Evolutionary conservation across 2,888 invertebrate species (phyloP).

Genomic region (Cheilosia impressa): DNA sequence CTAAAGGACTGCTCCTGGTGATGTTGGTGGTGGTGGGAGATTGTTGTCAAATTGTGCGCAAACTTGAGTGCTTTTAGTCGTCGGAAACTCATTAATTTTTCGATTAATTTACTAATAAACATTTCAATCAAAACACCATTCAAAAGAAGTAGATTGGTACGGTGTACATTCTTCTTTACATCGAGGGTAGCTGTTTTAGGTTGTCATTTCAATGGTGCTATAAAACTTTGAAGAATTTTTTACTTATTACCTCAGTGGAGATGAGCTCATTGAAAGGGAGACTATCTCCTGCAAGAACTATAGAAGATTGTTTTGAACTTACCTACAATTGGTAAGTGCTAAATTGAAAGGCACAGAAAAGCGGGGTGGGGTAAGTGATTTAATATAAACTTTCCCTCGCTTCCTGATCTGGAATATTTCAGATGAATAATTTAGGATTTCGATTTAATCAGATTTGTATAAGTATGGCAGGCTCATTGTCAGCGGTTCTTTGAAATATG

Average conservation of each 20-base stretch:
- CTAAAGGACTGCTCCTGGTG: neutral
- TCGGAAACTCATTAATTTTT: conserved; percentile 45
- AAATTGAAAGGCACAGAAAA: no score
- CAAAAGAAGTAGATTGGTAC: conserved; percentile 1
- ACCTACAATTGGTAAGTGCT: no score
- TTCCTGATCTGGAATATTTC: no score
- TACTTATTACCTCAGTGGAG: neutral
- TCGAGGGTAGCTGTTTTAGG: neutral
- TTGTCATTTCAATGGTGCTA: conserved; percentile 4
- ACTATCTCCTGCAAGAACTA: neutral
- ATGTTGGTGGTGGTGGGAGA: neutral
- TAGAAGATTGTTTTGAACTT: neutral
- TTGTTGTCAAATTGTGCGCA: conserved; percentile 17
- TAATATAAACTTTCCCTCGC: no score
- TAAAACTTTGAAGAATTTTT: neutral
- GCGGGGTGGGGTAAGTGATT: no score
- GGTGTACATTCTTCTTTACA: neutral
- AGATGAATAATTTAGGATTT: no score
- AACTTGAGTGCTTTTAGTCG: neutral
- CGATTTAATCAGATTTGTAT: no score
- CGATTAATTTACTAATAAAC: conserved; percentile 24
- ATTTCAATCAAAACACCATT: conserved; percentile 16
- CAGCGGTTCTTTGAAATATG: no score
- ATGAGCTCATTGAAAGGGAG: neutral
- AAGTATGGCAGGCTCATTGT: no score